phyloP scores from a whole-genome alignment of 2,113 vertebrate genomes.

The Macroglossus sobrinus region DNA sequence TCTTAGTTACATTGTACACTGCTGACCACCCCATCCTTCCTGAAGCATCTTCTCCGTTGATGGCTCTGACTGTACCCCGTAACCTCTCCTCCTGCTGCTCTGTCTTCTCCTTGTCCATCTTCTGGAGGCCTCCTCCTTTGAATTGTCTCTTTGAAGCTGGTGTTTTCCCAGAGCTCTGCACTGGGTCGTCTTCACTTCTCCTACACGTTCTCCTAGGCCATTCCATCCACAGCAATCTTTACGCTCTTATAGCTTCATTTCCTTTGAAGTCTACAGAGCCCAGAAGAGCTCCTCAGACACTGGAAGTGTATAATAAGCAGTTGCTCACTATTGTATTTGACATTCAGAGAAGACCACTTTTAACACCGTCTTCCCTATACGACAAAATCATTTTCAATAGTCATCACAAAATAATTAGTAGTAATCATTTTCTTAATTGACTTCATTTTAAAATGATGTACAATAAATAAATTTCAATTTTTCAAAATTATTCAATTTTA shows the following conservation, averaged over 20 bases:
- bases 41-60: neutral
- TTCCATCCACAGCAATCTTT: neutral
- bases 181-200: neutral
- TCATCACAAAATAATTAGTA: neutral
- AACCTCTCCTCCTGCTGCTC: neutral
- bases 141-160: neutral
- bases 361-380: neutral
- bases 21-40: neutral
- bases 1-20: neutral
- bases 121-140: neutral
- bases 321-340: neutral
- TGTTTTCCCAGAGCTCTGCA: neutral
- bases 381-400: neutral
- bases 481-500: neutral
- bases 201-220: neutral
- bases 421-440: neutral
- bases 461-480: neutral
- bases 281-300: neutral
- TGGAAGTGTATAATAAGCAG: accelerated
- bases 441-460: neutral
- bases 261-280: neutral
- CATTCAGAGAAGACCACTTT: neutral
- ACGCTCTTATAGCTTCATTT: neutral
- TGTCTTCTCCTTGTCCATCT: neutral
- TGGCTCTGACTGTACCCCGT: neutral